Base-by-base conservation (phyloP, 2,888 invertebrate genomes). In the Drosophila glabriapex region DNA sequence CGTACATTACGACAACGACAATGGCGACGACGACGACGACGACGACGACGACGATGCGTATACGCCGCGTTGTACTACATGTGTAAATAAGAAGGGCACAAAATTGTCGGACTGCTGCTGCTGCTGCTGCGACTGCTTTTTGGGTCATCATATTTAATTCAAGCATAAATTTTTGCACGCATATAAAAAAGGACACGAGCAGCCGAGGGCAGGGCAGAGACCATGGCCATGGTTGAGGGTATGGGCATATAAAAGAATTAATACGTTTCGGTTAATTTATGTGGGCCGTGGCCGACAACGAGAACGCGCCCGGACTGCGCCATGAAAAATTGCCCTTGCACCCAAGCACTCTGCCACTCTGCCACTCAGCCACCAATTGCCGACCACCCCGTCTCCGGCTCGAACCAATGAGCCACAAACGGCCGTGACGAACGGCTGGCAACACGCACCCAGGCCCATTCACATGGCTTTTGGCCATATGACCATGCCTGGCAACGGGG, bases 231-330 rank as follows among this genome's bases (percentile, higher is more conserved):
- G n/a, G 37, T 56, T 64, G 46, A 4, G 46, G 25, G 46, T 9
- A 46, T 16, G 49, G 68, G 78, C 80, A 78, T 80, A 90, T 56
- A 86, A 85, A 87, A 83, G 89, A 91, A 88, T 91, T 91, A 88
- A 88, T 88, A 88, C 89, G 90, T 91, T 88, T 90, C 90, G 86
- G 81, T 91, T 91, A 88, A 88, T 88, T 88, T 88, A 90, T 91
- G 90, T 81, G 77, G 73, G 69, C 67, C 70, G 60, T 67, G 68
- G 62, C 62, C 55, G 37, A 37, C 65, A 50, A 58, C 63, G 54
- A 68, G 63, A 52, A 35, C 39, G 55, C 55, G 52, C 41, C 41
- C 52, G 43, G 58, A 35, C 55, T 50, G 28, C 29, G 60, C 50
- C 31, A 56, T 90, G 85, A 86, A 86, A 86, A 89, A 86, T 86